Percentiles rank a stretch among this genome's conserved stretches.
phyloP scores from a whole-genome alignment of 37 sponge, comb jelly and placozoan genomes.

The Aplysina aerophoba region DNA sequence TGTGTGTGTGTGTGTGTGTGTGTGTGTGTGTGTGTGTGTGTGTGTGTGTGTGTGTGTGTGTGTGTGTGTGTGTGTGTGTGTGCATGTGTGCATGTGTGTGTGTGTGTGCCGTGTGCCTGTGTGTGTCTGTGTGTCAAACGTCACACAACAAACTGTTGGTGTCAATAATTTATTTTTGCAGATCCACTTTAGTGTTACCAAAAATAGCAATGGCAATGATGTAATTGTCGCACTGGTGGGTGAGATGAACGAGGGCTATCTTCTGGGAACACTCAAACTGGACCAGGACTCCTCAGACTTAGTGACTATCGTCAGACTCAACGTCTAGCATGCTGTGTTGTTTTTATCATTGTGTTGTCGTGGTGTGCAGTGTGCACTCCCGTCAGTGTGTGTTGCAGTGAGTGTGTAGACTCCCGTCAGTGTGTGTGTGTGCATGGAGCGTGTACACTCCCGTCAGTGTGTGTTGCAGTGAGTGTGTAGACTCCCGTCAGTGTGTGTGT shows the following conservation, averaged over 20 bases:
- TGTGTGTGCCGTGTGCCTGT: background rate
- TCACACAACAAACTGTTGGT: too few relatives aligned
- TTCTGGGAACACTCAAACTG: conserved; percentile 6
- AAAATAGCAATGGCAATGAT: background rate
- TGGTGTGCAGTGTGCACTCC: background rate
- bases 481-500: too few relatives aligned
- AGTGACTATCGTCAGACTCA: background rate
- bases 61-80: background rate
- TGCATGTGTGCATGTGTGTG: background rate
- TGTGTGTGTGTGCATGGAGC: too few relatives aligned
- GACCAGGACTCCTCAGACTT: conserved; percentile 18
- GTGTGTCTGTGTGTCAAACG: too few relatives aligned
- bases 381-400: background rate
- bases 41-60: conserved; percentile 17
- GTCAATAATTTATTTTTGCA: background rate
- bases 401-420: too few relatives aligned
- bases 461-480: too few relatives aligned
- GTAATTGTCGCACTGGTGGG: background rate
- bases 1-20: too few relatives aligned
- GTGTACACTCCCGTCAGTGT: too few relatives aligned
- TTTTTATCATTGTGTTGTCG: background rate
- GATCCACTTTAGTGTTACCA: background rate
- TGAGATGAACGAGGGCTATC: background rate
- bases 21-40: too few relatives aligned
- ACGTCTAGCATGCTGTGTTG: background rate